Conservation (phyloP, 1,140 invertebrate species). For the Drosophila sproati region DNA sequence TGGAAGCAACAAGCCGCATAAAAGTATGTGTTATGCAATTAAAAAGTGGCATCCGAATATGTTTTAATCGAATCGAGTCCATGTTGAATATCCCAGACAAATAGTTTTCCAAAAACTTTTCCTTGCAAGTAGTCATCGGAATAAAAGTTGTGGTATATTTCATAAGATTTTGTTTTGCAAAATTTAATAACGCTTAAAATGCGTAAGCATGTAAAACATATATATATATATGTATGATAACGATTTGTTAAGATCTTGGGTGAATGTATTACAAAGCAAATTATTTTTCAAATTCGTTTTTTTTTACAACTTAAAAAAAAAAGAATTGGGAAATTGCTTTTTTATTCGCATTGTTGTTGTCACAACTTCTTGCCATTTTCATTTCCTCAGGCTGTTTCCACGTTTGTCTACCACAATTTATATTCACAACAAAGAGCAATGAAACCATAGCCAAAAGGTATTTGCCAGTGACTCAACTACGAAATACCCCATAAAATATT, state of each 20-base stretch:
- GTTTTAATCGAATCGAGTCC: conserved; percentile 54
- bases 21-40: conserved; percentile 81
- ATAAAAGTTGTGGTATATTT: too few relatives aligned
- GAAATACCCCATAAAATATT: background rate
- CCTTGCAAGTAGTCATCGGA: background rate
- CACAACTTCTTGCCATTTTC: background rate
- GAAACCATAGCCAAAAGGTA: background rate
- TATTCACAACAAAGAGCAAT: conserved; percentile 14
- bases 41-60: conserved; percentile 51
- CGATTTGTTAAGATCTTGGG: too few relatives aligned
- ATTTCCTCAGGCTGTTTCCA: conserved; percentile 12
- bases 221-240: too few relatives aligned
- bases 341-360: background rate
- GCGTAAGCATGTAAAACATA: too few relatives aligned
- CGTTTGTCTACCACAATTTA: conserved; percentile 29
- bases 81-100: conserved; percentile 60
- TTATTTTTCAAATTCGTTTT: too few relatives aligned
- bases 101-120: conserved; percentile 34
- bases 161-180: background rate
- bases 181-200: too few relatives aligned
- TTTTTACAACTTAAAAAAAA: too few relatives aligned
- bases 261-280: too few relatives aligned
- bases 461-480: background rate
- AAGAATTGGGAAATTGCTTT: background rate
- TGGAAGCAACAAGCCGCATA: conserved; percentile 73